Percentiles rank a stretch among this genome's conserved stretches.
Evolutionary conservation across 2,888 invertebrate species (phyloP).

Genomic region (Cephalotes varians): DNA sequence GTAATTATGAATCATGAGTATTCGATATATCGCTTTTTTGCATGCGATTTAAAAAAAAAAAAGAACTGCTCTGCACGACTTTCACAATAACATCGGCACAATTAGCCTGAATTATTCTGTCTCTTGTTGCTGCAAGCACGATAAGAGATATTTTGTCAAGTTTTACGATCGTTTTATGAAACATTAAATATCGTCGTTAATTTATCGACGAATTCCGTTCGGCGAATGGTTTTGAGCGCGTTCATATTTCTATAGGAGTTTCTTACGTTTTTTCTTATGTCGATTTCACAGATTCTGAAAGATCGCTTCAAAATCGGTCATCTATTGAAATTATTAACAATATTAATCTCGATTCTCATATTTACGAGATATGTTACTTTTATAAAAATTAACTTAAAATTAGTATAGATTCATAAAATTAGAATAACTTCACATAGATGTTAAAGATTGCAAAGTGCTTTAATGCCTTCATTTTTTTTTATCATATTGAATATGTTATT

Average conservation of each 20-base stretch:
- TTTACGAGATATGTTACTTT: neutral
- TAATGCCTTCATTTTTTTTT: neutral
- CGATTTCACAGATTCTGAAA: neutral
- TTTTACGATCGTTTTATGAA: conserved; percentile 76
- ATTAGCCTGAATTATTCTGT: conserved; percentile 68
- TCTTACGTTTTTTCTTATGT: conserved; percentile 62
- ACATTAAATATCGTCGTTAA: conserved; percentile 64
- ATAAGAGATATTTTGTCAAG: conserved; percentile 69
- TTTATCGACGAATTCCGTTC: conserved; percentile 75
- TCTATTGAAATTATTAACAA: conserved; percentile 4
- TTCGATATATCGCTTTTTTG: conserved; percentile 5
- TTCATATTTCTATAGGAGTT: conserved; percentile 53
- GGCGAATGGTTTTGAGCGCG: conserved; percentile 50
- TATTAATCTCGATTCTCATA: neutral
- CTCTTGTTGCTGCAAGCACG: conserved; percentile 63
- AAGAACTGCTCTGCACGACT: conserved; percentile 55
- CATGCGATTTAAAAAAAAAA: conserved; percentile 6
- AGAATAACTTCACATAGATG: neutral
- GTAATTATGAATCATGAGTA: conserved; percentile 28
- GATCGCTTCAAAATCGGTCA: neutral
- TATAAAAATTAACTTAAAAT: neutral
- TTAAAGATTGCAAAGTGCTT: neutral
- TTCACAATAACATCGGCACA: conserved; percentile 69
- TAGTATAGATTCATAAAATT: neutral
- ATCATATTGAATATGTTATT: neutral